Evolutionary conservation across 2,797 vertebrate species (phyloP).

Genomic region (Acrossocheilus fasciatus): DNA sequence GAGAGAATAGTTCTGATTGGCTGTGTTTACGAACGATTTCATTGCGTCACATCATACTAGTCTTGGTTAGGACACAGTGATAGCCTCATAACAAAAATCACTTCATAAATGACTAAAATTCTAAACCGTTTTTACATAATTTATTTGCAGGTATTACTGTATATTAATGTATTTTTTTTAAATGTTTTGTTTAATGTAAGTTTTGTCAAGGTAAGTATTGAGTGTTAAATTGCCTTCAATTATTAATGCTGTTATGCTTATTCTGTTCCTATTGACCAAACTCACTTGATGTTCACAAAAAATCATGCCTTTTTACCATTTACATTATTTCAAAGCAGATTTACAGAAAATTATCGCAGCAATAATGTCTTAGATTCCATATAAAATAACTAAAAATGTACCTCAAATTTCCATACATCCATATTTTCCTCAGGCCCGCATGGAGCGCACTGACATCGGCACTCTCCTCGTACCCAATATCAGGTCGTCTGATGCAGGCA

Average conservation of each 20-base stretch:
- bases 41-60: not conserved
- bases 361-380: not conserved
- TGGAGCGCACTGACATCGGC: conserved; percentile 88
- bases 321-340: not conserved
- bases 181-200: not conserved
- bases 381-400: not conserved
- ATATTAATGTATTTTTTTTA: conserved; percentile 1
- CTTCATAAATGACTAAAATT: conserved; percentile 26
- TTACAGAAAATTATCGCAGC: not conserved
- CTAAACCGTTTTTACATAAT: not conserved
- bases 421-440: conserved; percentile 77
- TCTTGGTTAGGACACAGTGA: not conserved
- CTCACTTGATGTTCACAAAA: not conserved
- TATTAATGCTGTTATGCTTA: conserved; percentile 14
- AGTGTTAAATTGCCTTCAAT: not conserved
- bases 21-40: not conserved
- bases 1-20: not conserved
- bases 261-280: not conserved
- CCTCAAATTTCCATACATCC: not conserved
- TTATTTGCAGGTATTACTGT: conserved; percentile 12
- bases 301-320: not conserved
- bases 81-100: conserved; percentile 27
- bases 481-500: conserved; percentile 78
- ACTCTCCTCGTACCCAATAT: conserved; percentile 90
- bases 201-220: conserved; percentile 37